These are phyloP conservation scores for Ophonus ardosiacus DNA, from an alignment of 2,888 invertebrate genomes.

Conservation along the genomic window DNA sequence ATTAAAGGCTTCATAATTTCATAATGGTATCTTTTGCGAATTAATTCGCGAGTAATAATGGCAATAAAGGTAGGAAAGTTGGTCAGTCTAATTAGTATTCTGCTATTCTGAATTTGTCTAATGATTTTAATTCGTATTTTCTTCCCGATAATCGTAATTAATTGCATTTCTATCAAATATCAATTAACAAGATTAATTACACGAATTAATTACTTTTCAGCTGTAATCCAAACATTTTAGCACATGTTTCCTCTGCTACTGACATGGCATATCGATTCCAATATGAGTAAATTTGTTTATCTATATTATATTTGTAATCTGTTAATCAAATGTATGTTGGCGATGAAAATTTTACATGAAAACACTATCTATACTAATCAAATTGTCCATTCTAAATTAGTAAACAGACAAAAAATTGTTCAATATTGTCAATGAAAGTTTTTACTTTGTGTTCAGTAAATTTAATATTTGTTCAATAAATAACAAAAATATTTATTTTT, in stretches of 20 bases:
- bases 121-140: constrained; percentile 29
- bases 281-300: not conserved
- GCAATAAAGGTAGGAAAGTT: constrained; percentile 14
- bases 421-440: not conserved
- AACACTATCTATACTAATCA: not conserved
- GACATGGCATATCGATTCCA: not conserved
- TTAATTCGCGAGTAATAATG: constrained; percentile 5
- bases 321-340: not conserved
- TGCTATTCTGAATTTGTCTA: not conserved
- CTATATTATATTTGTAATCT: not conserved
- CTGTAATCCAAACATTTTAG: not conserved
- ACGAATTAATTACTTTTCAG: constrained; percentile 29
- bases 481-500: too few relatives aligned
- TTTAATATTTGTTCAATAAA: too few relatives aligned
- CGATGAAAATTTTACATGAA: not conserved
- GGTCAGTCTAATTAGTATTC: constrained; percentile 30
- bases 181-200: constrained; percentile 52
- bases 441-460: too few relatives aligned
- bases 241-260: not conserved
- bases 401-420: not conserved
- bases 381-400: not conserved
- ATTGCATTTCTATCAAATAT: constrained; percentile 8
- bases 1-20: constrained; percentile 17
- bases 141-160: constrained; percentile 41
- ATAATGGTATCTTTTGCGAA: constrained; percentile 5